phyloP scores from a whole-genome alignment of 1,140 invertebrate genomes.

The Berghia stephanieae region DNA sequence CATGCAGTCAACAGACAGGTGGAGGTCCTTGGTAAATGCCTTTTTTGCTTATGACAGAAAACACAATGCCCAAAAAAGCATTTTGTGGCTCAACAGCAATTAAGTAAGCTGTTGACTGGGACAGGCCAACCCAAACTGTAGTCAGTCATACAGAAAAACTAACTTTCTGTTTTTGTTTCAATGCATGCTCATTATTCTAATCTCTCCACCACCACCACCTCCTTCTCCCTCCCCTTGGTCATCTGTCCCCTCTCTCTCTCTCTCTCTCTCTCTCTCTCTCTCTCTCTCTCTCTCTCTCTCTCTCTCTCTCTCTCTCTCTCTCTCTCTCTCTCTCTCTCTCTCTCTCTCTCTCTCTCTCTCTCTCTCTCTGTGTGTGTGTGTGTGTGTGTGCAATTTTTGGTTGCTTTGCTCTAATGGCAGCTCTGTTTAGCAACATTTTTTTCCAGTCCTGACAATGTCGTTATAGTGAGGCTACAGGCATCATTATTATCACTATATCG shows the following conservation, averaged over 20 bases:
- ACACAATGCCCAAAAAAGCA: too few species aligned
- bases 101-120: too few species aligned
- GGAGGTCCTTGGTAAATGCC: too few species aligned
- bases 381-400: too few species aligned
- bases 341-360: slow-evolving; percentile 1
- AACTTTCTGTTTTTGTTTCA: background rate
- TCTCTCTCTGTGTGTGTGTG: slow-evolving; percentile 23
- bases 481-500: background rate
- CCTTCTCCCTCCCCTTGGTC: background rate
- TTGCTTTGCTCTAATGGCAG: background rate
- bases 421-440: background rate
- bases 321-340: slow-evolving; percentile 4
- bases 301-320: background rate
- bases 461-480: background rate
- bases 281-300: background rate
- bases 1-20: too few species aligned
- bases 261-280: background rate
- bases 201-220: too few species aligned
- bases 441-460: background rate
- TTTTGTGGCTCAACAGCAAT: too few species aligned
- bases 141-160: too few species aligned
- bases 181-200: background rate
- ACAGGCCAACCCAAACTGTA: too few species aligned
- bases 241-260: background rate
- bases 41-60: too few species aligned